Evolutionary conservation across 2,888 invertebrate genomes (phyloP).

Genomic region (Tetheella fluctuosa): DNA sequence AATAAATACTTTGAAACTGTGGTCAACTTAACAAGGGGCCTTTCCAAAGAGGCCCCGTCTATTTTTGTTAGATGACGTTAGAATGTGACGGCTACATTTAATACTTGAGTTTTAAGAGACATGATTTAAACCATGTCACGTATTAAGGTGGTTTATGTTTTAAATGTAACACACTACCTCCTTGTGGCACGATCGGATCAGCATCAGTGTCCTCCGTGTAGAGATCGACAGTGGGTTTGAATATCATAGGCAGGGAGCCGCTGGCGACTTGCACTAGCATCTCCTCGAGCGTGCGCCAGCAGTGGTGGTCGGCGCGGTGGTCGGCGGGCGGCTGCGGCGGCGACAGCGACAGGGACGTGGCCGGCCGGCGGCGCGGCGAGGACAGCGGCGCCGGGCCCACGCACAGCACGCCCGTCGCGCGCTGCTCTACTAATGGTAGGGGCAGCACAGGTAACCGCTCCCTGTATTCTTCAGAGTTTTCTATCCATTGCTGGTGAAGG

Average conservation of each 20-base stretch:
- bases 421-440: conserved; percentile 88
- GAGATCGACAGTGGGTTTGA: conserved; percentile 90
- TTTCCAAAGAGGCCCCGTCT: too few species aligned
- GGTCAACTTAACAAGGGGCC: too few species aligned
- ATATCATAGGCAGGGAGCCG: conserved; percentile 88
- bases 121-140: too few species aligned
- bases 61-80: too few species aligned
- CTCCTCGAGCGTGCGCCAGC: conserved; percentile 91
- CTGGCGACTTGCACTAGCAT: conserved; percentile 88
- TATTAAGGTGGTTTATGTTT: too few species aligned
- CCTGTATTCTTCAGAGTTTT: conserved; percentile 64
- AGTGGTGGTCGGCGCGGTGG: conserved; percentile 50
- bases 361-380: conserved; percentile 72
- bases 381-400: conserved; percentile 84
- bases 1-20: too few species aligned
- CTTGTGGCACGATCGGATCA: conserved; percentile 89
- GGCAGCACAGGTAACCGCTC: conserved; percentile 86
- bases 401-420: conserved; percentile 88
- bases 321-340: conserved; percentile 30
- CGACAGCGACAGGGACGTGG: conserved; percentile 39
- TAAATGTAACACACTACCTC: conserved; percentile 72
- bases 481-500: conserved; percentile 72
- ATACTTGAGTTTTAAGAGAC: too few species aligned
- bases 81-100: too few species aligned
- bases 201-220: conserved; percentile 87